Evolutionary conservation across 2,888 invertebrate genomes (phyloP).

Genomic region (Heliconius charithonia): DNA sequence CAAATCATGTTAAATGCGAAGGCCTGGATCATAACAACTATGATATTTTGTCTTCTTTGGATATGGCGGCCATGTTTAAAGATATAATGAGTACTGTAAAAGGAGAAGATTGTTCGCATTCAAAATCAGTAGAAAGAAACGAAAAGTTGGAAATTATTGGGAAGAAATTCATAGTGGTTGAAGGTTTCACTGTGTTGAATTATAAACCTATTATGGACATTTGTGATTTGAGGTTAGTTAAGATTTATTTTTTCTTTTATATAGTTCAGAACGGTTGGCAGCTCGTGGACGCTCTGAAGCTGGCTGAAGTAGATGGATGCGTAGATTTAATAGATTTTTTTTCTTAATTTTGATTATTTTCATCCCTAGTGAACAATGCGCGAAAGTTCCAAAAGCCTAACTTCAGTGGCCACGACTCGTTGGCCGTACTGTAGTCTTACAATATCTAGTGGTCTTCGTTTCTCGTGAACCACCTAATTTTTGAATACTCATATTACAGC

Average conservation of each 20-base stretch:
- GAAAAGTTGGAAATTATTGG: slow-evolving; percentile 50
- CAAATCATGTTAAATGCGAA: slow-evolving; percentile 85
- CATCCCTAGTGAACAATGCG: no score
- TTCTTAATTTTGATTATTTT: no score
- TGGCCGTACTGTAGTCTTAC: no score
- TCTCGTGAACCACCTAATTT: no score
- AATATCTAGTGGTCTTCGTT: no score
- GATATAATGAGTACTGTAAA: slow-evolving; percentile 80
- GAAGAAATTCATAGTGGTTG: slow-evolving; percentile 86
- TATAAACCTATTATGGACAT: slow-evolving; percentile 86
- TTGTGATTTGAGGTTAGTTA: slow-evolving; percentile 84
- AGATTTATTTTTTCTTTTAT: slow-evolving; percentile 17
- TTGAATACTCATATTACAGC: no score
- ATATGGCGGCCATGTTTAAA: slow-evolving; percentile 87
- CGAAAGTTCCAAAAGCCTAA: no score
- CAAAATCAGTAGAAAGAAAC: slow-evolving; percentile 20
- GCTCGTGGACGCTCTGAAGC: no score
- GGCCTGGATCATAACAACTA: slow-evolving; percentile 90
- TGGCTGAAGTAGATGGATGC: no score
- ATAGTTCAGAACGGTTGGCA: background rate
- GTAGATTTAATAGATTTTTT: no score
- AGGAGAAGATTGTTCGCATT: slow-evolving; percentile 53
- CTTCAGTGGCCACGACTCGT: no score
- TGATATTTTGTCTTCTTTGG: slow-evolving; percentile 87
- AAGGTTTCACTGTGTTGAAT: slow-evolving; percentile 90